These are phyloP conservation scores for Melanostoma mellinum DNA, from an alignment of 2,888 invertebrate genomes.

Conservation along the genomic window DNA sequence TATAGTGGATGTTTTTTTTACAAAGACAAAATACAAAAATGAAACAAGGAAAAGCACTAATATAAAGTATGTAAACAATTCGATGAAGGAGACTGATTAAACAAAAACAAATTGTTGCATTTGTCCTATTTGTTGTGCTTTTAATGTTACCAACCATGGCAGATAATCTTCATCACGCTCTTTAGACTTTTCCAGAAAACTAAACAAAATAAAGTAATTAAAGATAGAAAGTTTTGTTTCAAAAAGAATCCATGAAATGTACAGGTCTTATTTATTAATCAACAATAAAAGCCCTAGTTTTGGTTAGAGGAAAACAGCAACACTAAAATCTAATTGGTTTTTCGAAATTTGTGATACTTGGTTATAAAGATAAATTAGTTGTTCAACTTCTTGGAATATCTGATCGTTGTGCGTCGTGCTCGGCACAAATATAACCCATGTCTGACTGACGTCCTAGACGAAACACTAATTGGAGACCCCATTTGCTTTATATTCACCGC, in stretches of 20 bases:
- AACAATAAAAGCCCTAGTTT: slow-evolving; percentile 17
- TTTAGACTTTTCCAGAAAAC: slow-evolving; percentile 90
- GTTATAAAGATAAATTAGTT: neutral
- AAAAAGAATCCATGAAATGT: slow-evolving; percentile 63
- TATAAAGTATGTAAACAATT: slow-evolving; percentile 39
- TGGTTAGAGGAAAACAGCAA: slow-evolving; percentile 10
- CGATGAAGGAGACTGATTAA: slow-evolving; percentile 53
- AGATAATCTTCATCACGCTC: slow-evolving; percentile 88
- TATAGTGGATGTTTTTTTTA: slow-evolving; percentile 54
- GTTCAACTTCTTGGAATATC: too few relatives aligned
- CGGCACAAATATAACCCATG: too few relatives aligned
- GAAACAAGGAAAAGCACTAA: slow-evolving; percentile 63
- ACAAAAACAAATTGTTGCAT: slow-evolving; percentile 56
- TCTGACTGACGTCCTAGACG: too few relatives aligned
- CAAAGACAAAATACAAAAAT: slow-evolving; percentile 53
- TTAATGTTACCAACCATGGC: slow-evolving; percentile 89
- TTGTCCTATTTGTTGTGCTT: slow-evolving; percentile 29
- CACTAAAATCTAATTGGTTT: slow-evolving; percentile 26
- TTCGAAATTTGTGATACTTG: neutral
- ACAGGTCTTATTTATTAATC: slow-evolving; percentile 55
- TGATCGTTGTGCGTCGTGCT: too few relatives aligned
- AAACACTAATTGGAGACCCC: too few relatives aligned
- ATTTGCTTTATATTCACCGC: too few relatives aligned
- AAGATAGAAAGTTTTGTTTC: slow-evolving; percentile 75
- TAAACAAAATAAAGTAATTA: slow-evolving; percentile 83